These are phyloP conservation scores for Psilopsiagon aurifrons DNA, from an alignment of 2,113 vertebrate genomes.

Conservation along the genomic window DNA sequence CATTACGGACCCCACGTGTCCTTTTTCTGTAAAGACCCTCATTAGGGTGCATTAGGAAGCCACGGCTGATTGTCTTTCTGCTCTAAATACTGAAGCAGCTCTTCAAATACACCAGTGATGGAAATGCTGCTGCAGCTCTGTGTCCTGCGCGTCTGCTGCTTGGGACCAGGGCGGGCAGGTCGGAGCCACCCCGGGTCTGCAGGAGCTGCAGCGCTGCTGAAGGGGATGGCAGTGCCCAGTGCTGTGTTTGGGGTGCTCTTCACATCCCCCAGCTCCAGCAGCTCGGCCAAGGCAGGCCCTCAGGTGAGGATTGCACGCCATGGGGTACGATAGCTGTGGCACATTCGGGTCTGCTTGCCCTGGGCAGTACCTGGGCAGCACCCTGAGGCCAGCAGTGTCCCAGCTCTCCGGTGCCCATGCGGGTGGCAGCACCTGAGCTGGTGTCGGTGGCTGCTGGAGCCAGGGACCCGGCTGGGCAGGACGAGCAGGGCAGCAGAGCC, in stretches of 20 bases:
- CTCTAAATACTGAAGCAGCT: not conserved
- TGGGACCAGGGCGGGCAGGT: not conserved
- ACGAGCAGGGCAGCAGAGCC: not conserved
- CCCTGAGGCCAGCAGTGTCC: not conserved
- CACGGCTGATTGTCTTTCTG: not conserved
- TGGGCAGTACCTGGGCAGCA: not conserved
- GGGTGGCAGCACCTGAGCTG: accelerated
- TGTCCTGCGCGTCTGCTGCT: not conserved
- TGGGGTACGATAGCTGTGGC: not conserved
- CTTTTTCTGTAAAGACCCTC: not conserved
- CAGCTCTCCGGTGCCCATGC: accelerated
- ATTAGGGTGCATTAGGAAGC: not conserved
- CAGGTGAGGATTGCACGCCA: not conserved
- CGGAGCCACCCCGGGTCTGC: not conserved
- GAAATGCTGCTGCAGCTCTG: not conserved
- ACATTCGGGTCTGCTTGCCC: not conserved
- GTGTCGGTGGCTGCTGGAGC: accelerated
- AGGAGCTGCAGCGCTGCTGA: not conserved
- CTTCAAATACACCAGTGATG: not conserved
- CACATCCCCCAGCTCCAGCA: not conserved
- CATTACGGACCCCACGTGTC: not conserved
- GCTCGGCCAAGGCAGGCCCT: not conserved
- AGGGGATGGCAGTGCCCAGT: not conserved
- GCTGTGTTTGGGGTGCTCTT: not conserved
- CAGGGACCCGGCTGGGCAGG: not conserved